These are phyloP conservation scores for Brachypalpus laphriformis DNA, from an alignment of 2,888 invertebrate species.

Conservation along the genomic window DNA sequence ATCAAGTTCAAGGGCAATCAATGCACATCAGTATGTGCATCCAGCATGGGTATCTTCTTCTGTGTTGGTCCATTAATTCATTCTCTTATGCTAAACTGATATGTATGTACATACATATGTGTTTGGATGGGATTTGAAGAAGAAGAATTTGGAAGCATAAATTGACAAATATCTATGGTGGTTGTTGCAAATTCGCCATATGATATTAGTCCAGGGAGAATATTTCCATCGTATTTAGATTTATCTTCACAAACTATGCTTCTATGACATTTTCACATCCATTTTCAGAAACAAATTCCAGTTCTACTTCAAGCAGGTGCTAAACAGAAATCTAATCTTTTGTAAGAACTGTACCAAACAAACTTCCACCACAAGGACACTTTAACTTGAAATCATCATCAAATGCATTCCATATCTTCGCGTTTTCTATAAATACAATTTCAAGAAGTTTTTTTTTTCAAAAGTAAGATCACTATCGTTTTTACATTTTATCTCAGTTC, in stretches of 20 bases:
- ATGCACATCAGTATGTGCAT: conserved; percentile 4
- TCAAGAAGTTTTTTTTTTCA: conserved; percentile 62
- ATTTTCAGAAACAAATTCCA: not conserved
- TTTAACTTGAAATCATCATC: conserved; percentile 6
- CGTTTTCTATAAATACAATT: conserved; percentile 51
- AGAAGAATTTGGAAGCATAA: too few relatives aligned
- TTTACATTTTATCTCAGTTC: conserved; percentile 39
- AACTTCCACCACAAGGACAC: conserved; percentile 42
- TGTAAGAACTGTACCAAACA: conserved; percentile 58
- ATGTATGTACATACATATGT: not conserved
- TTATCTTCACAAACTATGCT: too few relatives aligned
- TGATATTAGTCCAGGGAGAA: too few relatives aligned
- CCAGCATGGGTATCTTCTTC: not conserved
- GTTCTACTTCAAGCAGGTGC: not conserved
- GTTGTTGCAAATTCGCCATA: too few relatives aligned
- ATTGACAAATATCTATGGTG: too few relatives aligned
- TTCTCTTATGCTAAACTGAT: not conserved
- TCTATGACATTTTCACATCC: not conserved
- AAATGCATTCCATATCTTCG: conserved; percentile 14
- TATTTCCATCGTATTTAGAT: too few relatives aligned
- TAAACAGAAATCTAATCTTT: not conserved
- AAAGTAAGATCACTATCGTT: conserved; percentile 65
- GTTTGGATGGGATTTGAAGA: not conserved
- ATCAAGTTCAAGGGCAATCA: conserved; percentile 57
- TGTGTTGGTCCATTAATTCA: not conserved